Conservation (phyloP, 2,113 vertebrate species). For the Tor tambroides region DNA sequence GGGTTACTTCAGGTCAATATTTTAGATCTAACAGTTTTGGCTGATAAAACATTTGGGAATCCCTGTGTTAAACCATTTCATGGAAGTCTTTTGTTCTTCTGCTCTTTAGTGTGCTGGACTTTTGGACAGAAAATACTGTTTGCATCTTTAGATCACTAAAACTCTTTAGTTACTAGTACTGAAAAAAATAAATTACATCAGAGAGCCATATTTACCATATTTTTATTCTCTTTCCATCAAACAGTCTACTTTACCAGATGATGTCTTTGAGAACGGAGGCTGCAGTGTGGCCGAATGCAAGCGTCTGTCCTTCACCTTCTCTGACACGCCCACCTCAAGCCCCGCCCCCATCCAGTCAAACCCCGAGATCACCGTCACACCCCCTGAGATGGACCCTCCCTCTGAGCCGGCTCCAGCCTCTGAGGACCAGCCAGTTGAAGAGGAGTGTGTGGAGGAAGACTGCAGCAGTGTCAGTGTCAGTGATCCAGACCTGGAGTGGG, state of each 20-base stretch:
- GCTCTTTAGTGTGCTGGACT: neutral
- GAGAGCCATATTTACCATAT: neutral
- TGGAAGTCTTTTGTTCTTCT: neutral
- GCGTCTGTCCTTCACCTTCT: slow-evolving; percentile 89
- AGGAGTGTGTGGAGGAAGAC: slow-evolving; percentile 64
- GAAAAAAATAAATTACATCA: neutral
- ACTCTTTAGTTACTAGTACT: neutral
- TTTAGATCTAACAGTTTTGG: too few species aligned
- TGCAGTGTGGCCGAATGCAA: slow-evolving; percentile 80
- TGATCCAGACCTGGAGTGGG: slow-evolving; percentile 73
- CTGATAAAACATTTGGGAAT: neutral
- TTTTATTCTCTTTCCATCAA: slow-evolving; percentile 20
- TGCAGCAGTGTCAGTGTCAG: slow-evolving; percentile 66
- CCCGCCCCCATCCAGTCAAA: slow-evolving; percentile 74
- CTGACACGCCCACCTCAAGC: slow-evolving; percentile 77
- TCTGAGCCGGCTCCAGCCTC: slow-evolving; percentile 60
- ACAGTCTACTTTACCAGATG: slow-evolving; percentile 89
- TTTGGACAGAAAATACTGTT: neutral
- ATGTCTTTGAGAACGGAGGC: slow-evolving; percentile 85
- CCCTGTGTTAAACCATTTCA: neutral
- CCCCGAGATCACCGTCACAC: slow-evolving; percentile 84
- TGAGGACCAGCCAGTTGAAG: slow-evolving; percentile 23
- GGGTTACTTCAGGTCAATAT: too few species aligned
- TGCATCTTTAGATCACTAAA: neutral
- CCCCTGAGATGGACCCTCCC: slow-evolving; percentile 73